phyloP scores from a whole-genome alignment of 2,888 invertebrate genomes.

The Serrognathus titanus region DNA sequence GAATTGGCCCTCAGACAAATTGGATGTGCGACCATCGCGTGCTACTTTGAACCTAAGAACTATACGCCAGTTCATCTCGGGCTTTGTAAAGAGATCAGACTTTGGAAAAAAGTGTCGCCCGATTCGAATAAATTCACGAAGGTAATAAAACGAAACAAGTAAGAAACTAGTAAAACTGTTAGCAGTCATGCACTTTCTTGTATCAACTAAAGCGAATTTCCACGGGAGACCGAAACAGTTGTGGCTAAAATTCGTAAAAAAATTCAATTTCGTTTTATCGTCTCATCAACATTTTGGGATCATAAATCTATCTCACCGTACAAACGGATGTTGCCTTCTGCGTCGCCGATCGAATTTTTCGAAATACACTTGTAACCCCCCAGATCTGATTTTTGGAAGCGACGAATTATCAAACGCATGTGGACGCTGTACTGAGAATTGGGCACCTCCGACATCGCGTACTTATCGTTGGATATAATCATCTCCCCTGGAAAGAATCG shows the following conservation, averaged over 20 bases:
- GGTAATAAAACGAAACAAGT: conserved; percentile 39
- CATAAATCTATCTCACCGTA: conserved; percentile 68
- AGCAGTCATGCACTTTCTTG: conserved; percentile 31
- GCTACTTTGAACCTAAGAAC: conserved; percentile 28
- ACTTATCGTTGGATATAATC: conserved; percentile 86
- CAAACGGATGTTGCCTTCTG: conserved; percentile 83
- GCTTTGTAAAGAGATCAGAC: conserved; percentile 34
- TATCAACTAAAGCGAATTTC: conserved; percentile 29
- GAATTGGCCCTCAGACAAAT: conserved; percentile 28
- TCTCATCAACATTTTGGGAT: conserved; percentile 50
- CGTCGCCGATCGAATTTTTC: conserved; percentile 88
- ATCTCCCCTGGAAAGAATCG: conserved; percentile 67
- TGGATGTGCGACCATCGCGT: conserved; percentile 28
- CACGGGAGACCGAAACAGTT: conserved; percentile 26
- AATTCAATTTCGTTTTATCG: conserved; percentile 49
- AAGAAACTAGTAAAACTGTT: conserved; percentile 32
- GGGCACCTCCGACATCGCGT: conserved; percentile 76
- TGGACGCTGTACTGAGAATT: conserved; percentile 80
- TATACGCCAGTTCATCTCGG: conserved; percentile 32
- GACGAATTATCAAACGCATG: conserved; percentile 74
- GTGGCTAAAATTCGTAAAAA: conserved; percentile 41
- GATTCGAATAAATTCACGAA: conserved; percentile 39
- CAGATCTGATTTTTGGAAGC: conserved; percentile 72
- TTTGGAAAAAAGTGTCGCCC: conserved; percentile 30
- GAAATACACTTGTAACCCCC: conserved; percentile 90